phyloP scores from a whole-genome alignment of 2,113 vertebrate genomes.

The Sardina pilchardus region DNA sequence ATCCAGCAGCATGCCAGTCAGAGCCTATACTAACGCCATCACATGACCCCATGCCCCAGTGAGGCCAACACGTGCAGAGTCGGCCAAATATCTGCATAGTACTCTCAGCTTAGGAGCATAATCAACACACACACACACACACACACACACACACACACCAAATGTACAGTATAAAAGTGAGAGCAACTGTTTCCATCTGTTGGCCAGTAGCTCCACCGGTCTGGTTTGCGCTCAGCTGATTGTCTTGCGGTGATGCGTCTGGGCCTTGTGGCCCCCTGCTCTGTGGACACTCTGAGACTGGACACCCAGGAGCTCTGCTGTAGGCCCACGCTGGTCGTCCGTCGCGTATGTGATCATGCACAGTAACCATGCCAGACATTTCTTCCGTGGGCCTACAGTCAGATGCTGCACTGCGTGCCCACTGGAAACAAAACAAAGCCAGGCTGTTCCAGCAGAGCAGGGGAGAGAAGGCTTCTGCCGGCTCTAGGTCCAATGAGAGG shows the following conservation, averaged over 20 bases:
- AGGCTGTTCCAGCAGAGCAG: background rate
- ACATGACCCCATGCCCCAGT: background rate
- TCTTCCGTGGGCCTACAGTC: background rate
- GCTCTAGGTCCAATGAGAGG: background rate
- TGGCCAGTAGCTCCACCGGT: background rate
- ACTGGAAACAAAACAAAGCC: background rate
- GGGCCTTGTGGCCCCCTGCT: background rate
- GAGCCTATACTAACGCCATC: background rate
- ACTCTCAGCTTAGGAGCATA: background rate
- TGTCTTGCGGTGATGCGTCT: background rate
- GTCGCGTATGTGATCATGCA: background rate
- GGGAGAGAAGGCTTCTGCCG: background rate
- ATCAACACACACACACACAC: conserved; percentile 10
- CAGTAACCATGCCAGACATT: background rate
- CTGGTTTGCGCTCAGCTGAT: background rate
- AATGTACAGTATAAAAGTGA: conserved; percentile 7
- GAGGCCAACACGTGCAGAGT: background rate
- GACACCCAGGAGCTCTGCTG: background rate
- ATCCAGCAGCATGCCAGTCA: background rate
- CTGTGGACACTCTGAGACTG: background rate
- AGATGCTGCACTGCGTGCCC: background rate
- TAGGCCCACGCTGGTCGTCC: background rate
- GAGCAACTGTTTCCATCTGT: background rate
- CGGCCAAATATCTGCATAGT: background rate
- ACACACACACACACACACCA: background rate